Base-by-base conservation (phyloP, 2,888 invertebrate genomes). In the Meta bourneti region DNA sequence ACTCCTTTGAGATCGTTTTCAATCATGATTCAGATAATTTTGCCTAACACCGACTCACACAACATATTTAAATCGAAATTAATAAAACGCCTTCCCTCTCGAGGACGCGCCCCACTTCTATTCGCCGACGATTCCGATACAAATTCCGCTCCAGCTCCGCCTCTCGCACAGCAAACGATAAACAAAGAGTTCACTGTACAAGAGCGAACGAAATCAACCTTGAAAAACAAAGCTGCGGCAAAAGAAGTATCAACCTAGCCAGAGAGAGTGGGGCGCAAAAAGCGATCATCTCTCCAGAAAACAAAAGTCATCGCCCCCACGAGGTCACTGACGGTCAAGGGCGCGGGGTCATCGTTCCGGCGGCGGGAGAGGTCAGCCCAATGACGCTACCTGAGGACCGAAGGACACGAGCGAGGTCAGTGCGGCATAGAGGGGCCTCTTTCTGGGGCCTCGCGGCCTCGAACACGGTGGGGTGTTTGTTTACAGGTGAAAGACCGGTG, bases 401-500 rank as follows among this genome's bases (percentile, higher is more conserved):
- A 91, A 91, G 91, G 91, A 87, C 91, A 61, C 75, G 69, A 34
- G 49, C 74, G 52, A 61, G 90, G 90, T 90, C 90, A 90, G 54
- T 82, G 82, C 51, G 74, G 85, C 51, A n/a, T n/a, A 80, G 79
- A 49, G 77, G 48, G 78, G 78, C 75, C 77, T 52, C 54, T 19
- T 51, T 83, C 71, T 54, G 71, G 82, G 89, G 83, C 16, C 71
- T 51, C 20, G 72, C 81, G 88, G 88, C 88, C 80, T 81, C 54
- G 88, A 52, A 54, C 79, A 16, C 54, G 20, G 52, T 49, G 70
- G 71, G 20, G 88, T 61, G 54, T 89, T 84, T 90, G 84, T 90
- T 90, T 79, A 83, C 90, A 84, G 90, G 90, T 90, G 89, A 84
- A 90, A 54, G 84, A 90, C 84, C 89, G 83, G 83, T 83, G 78